Base-by-base conservation (phyloP, 1,140 invertebrate genomes). In the Platyura marginata region DNA sequence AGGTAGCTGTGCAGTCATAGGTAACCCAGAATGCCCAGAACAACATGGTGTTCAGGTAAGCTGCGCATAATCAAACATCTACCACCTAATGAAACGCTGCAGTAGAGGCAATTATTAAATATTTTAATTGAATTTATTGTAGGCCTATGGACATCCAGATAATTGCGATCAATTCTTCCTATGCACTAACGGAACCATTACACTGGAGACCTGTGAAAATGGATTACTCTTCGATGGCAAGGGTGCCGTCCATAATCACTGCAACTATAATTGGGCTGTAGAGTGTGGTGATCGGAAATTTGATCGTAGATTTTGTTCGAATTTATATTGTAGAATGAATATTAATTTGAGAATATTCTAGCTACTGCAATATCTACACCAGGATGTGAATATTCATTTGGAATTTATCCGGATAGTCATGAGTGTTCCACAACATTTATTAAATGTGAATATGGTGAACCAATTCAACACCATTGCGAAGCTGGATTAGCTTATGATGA, bases 231-330 rank as follows among this genome's bases (percentile, higher is more conserved):
- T 87, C 55, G 86, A 90, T 51, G 87, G 88, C 29, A 85, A 86
- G 52, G 87, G 87, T 2, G 73, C 74, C 3, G 80, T 88, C 0
- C 79, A 91, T 65, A 78, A 92, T 54, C 84, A 91, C 65, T 94
- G 90, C 70, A 90, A 89, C 64, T 93, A 92, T 65, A 69, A 89
- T 63, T 93, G 89, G 88, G 86, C 78, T 19, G 86, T 89, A 1
- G 70, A 91, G 46, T 93, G 88, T 54, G 85, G 79, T n/a, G 62
- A 74, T n/a, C 74, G 85, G 44, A 80, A 81, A 53, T 75, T 75
- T 55, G 79, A 88, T 53, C 61, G 83, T 88, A 67, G 72, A 76
- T 37, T 37, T 37, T 10, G 11, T 19, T 19, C 8, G 15, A 18
- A 37, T 37, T 19, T 36, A 11, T 15, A 9, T 36, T 9, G 11